Evolutionary conservation across 2,113 vertebrate species (phyloP).

Genomic region (Mus spicilegus): DNA sequence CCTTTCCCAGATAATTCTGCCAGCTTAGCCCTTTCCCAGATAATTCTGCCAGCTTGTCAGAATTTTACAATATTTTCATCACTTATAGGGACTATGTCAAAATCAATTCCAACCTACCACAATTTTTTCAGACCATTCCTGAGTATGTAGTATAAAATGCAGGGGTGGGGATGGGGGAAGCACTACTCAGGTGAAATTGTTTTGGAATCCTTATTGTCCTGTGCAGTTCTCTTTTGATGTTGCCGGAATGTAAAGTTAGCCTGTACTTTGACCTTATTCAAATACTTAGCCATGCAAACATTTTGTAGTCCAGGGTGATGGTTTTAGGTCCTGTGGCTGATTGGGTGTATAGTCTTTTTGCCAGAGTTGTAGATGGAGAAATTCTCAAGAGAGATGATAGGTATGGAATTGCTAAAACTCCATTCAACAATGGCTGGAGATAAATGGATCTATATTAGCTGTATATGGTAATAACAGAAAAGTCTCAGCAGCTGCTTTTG

Average conservation of each 20-base stretch:
- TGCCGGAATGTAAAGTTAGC: not conserved
- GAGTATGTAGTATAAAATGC: not conserved
- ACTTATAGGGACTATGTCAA: not conserved
- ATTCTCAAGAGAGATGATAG: conserved; percentile 55
- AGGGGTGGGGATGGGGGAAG: not conserved
- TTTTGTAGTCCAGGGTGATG: not conserved
- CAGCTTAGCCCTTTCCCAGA: not conserved
- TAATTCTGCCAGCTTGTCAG: conserved; percentile 20
- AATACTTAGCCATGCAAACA: not conserved
- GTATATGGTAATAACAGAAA: conserved; percentile 86
- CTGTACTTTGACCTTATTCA: conserved; percentile 20
- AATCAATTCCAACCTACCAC: not conserved
- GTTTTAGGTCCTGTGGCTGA: not conserved
- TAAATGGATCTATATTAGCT: conserved; percentile 83
- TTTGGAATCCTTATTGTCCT: not conserved
- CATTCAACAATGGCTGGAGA: conserved; percentile 72
- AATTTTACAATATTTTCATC: conserved; percentile 25
- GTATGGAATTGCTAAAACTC: conserved; percentile 69
- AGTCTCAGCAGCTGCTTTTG: conserved; percentile 78
- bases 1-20: not conserved
- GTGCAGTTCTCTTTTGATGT: not conserved
- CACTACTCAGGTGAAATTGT: not conserved
- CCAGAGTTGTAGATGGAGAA: not conserved
- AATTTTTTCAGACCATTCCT: not conserved
- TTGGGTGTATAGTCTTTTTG: not conserved